These are phyloP conservation scores for Anguilla megastoma DNA, from an alignment of 2,797 vertebrate species.

Conservation along the genomic window DNA sequence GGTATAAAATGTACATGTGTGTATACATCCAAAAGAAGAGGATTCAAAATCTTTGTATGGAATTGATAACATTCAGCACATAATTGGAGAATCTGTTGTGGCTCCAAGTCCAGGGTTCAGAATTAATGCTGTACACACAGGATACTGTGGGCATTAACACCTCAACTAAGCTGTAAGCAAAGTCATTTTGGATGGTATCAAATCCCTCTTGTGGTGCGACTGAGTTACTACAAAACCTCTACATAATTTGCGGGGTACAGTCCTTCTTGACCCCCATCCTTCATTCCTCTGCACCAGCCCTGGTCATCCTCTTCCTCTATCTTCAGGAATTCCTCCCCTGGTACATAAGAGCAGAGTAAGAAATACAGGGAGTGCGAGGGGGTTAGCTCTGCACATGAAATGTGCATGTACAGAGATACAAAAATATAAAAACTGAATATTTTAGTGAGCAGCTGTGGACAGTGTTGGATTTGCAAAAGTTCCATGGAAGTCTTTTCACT, in stretches of 20 bases:
- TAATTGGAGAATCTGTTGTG: slow-evolving; percentile 7
- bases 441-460: not conserved
- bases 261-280: slow-evolving; percentile 73
- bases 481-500: not conserved
- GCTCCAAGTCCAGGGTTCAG: slow-evolving; percentile 1
- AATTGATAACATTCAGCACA: slow-evolving; percentile 27
- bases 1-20: not conserved
- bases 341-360: not conserved
- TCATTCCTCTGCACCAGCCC: slow-evolving; percentile 79
- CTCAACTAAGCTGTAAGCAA: slow-evolving; percentile 18
- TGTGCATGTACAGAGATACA: not conserved
- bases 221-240: slow-evolving; percentile 70
- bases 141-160: not conserved
- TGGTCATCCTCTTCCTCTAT: slow-evolving; percentile 79
- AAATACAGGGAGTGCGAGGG: not conserved
- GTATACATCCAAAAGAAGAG: not conserved
- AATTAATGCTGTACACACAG: slow-evolving; percentile 10
- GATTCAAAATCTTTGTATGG: not conserved
- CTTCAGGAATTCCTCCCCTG: slow-evolving; percentile 79
- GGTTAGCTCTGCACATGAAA: not conserved
- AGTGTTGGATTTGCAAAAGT: not conserved
- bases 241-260: slow-evolving; percentile 79
- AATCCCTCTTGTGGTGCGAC: not conserved
- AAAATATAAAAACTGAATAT: not conserved
- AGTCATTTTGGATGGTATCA: slow-evolving; percentile 15